phyloP scores from a whole-genome alignment of 2,888 invertebrate species.

The Nomada fabriciana region DNA sequence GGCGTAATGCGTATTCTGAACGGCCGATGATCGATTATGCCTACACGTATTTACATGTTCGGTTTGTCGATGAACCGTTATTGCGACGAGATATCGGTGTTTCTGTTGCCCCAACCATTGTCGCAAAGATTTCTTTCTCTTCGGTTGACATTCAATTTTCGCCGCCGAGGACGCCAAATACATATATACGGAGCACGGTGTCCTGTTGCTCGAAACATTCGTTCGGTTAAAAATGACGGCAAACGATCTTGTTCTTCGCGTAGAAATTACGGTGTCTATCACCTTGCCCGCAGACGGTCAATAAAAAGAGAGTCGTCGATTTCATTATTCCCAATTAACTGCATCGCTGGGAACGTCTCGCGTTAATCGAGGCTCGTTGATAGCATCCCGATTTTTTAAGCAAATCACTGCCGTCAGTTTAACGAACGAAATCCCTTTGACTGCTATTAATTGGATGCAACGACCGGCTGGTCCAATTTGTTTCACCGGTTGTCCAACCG shows the following conservation, averaged over 20 bases:
- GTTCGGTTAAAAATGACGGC: not conserved
- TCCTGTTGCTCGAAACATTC: not conserved
- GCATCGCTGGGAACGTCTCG: not conserved
- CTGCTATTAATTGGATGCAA: constrained; percentile 54
- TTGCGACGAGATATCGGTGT: constrained; percentile 35
- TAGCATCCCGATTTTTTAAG: constrained; percentile 25
- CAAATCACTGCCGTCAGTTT: constrained; percentile 18
- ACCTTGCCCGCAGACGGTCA: too few relatives aligned
- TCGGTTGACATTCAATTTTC: not conserved
- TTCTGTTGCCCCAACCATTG: not conserved
- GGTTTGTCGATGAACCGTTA: constrained; percentile 42
- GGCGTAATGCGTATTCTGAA: constrained; percentile 32
- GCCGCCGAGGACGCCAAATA: not conserved
- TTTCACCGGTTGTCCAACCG: constrained; percentile 30
- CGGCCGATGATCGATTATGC: constrained; percentile 55
- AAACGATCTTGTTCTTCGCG: too few relatives aligned
- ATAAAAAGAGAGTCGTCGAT: not conserved
- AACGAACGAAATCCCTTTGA: constrained; percentile 41
- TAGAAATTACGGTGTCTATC: too few relatives aligned
- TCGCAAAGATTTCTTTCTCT: not conserved
- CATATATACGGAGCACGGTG: too few relatives aligned
- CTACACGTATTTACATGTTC: constrained; percentile 54
- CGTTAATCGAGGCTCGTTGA: constrained; percentile 24
- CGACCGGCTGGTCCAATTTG: constrained; percentile 41
- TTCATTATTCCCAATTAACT: constrained; percentile 6